Percentiles rank a stretch among this genome's conserved stretches.
These are phyloP conservation scores for Drosophila guanche DNA, from an alignment of 1,140 invertebrate genomes.

Conservation along the genomic window DNA sequence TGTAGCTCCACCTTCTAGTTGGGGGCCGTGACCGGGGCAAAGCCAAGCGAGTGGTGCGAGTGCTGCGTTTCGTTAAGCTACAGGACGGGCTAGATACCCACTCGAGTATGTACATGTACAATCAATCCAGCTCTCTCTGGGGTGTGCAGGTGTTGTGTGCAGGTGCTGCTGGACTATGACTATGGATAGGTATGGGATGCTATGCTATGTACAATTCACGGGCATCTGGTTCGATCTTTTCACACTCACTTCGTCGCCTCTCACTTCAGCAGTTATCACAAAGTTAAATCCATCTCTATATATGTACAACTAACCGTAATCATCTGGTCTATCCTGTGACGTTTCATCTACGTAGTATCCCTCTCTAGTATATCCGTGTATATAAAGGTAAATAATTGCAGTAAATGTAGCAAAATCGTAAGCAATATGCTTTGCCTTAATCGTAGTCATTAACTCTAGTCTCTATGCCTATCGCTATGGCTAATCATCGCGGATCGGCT, in stretches of 20 bases:
- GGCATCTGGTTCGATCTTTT: constrained; percentile 49
- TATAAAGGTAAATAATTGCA: constrained; percentile 78
- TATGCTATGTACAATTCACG: constrained; percentile 73
- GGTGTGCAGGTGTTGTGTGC: background rate
- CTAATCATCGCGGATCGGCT: constrained; percentile 37
- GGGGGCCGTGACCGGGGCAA: too few species aligned
- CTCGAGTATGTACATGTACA: constrained; percentile 13
- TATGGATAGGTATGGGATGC: constrained; percentile 4
- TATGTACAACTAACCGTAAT: constrained; percentile 39
- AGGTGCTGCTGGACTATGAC: constrained; percentile 2
- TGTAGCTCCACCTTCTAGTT: too few species aligned
- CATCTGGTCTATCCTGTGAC: constrained; percentile 3
- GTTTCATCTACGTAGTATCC: constrained; percentile 10
- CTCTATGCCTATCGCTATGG: constrained; percentile 20
- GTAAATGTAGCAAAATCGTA: constrained; percentile 80
- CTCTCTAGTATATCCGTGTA: constrained; percentile 12
- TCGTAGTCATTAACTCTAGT: constrained; percentile 38
- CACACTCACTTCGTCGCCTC: constrained; percentile 39
- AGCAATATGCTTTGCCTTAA: constrained; percentile 76
- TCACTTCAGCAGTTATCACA: constrained; percentile 66
- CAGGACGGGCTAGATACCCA: constrained; percentile 44
- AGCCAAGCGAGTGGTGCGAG: constrained; percentile 42
- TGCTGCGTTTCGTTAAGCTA: constrained; percentile 9
- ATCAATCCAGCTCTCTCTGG: constrained; percentile 24
- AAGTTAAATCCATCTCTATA: constrained; percentile 61